A percentile compares a stretch with the other conserved stretches of the same genome.
Evolutionary conservation across 2,797 vertebrate genomes (phyloP).

Genomic region (Vespertilio murinus): DNA sequence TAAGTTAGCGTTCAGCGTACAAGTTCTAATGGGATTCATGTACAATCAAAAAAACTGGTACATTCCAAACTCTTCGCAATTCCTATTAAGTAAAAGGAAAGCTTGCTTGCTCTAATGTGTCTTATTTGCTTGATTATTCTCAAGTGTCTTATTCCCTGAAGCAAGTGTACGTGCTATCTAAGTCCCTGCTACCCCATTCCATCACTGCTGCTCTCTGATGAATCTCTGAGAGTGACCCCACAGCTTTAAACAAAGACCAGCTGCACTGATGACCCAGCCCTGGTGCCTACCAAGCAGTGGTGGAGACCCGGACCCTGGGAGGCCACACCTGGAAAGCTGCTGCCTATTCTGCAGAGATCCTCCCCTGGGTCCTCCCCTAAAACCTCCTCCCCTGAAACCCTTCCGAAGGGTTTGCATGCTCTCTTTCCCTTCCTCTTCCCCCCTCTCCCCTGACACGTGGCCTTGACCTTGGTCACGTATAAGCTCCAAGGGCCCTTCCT

Average conservation of each 20-base stretch:
- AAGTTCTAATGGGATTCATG: slow-evolving; percentile 34
- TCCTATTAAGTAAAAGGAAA: slow-evolving; percentile 32
- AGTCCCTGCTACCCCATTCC: neutral
- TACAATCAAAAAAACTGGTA: slow-evolving; percentile 11
- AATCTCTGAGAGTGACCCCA: neutral
- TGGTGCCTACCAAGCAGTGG: neutral
- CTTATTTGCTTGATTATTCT: slow-evolving; percentile 3
- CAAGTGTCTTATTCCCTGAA: neutral
- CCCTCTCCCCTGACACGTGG: neutral
- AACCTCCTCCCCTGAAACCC: neutral
- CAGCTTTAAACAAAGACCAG: slow-evolving; percentile 5
- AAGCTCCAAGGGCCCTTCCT: neutral
- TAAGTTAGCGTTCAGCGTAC: slow-evolving; percentile 50
- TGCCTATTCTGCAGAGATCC: neutral
- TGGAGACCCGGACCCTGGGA: neutral
- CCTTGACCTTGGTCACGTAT: neutral
- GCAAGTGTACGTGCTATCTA: neutral
- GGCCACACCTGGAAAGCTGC: neutral
- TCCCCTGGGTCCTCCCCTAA: neutral
- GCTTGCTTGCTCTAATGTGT: slow-evolving; percentile 1
- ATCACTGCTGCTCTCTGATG: neutral
- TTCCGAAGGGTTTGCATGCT: neutral
- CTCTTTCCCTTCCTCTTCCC: neutral
- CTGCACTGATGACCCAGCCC: neutral
- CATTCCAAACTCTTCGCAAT: slow-evolving; percentile 48